Base-by-base conservation (phyloP, 2,888 invertebrate species). In the Drosophila borealis region DNA sequence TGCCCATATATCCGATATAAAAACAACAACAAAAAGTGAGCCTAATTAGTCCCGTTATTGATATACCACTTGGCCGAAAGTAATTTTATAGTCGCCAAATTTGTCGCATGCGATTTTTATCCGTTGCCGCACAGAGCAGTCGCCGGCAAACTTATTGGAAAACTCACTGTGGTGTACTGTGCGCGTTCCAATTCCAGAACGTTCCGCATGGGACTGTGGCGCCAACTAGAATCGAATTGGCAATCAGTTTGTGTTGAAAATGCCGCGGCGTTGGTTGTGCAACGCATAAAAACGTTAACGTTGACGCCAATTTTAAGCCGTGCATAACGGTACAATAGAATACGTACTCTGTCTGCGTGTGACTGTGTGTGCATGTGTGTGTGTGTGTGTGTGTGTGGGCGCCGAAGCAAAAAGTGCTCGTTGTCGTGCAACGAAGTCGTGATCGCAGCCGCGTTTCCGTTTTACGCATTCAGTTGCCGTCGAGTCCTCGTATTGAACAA, bases 221-320 rank as follows among this genome's bases (percentile, higher is more conserved):
- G 56, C 41, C 76, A 55, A 36, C 46, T 41, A 45, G 74, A 59
- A 61, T 21, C 55, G 53, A 55, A 54, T 55, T 68, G 59, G 46
- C 68, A 66, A 56, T 69, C 74, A 89, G 88, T 85, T 87, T 70
- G 77, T 86, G 83, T 88, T 84, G 80, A 84, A 84, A 73, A 81
- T 80, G 89, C 87, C 77, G 69, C 69, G 81, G 85, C 69, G 81
- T 78, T 89, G 84, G 84, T 89, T 78, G 86, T 72, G 81, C 70
- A 54, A 57, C 75, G 75, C 75, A 78, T 73, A 39, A 25, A 49
- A 70, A 56, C 54, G 60, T 51, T 71, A 54, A 51, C 66, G 61
- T 59, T 46, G 70, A 50, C 81, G 85, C 79, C 82, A 74, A 74
- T 65, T 79, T 66, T 13, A 50, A 57, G 37, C 61, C 60, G 46